Evolutionary conservation across 2,797 vertebrate genomes (phyloP), one percentile per base, ranked within the genome.

Genomic region (Mallotus villosus): DNA sequence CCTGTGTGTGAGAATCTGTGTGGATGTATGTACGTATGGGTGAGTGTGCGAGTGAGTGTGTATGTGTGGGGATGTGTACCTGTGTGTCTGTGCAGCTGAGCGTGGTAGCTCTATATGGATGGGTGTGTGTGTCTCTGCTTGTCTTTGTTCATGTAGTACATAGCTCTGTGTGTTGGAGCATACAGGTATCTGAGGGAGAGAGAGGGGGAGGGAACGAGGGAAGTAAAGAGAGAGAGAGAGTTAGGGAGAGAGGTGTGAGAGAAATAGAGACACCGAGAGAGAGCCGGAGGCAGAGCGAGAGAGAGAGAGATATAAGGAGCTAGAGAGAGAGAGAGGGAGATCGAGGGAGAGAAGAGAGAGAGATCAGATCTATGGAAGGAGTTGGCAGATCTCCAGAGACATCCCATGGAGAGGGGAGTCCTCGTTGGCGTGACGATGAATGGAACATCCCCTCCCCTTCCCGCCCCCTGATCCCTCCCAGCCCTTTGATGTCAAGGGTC

Each of bases 401-500:
- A 59, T 90, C 87, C 87, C 71, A 71, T 78, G 63, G 86, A 82
- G 86, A 86, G 89, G 89, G 84, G 86, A 81, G 82, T 85, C 82
- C 87, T 89, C 73, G 86, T 86, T 87, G 85, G 88, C 79, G 82
- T 80, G 82, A 83, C 78, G 76, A 75, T 88, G 88, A 89, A 89
- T 88, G 87, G 88, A 85, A 74, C 77, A 74, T 83, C 72, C 46
- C 46, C 70, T n/a, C 59, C 61, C 76, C 84, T 65, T 84, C 73
- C 78, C 79, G 81, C 85, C 87, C 86, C 82, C 5, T 16, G 22
- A 17, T 22, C 55, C 74, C 60, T 70, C 81, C 80, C 76, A 71
- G 76, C 66, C 85, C 84, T 91, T 91, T 91, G 87, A 91, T 90
- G 90, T 89, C 74, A 65, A 72, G 80, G 87, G 88, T 88, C 86